These are phyloP conservation scores for Cotesia typhae DNA, from an alignment of 1,140 invertebrate genomes.

Conservation along the genomic window DNA sequence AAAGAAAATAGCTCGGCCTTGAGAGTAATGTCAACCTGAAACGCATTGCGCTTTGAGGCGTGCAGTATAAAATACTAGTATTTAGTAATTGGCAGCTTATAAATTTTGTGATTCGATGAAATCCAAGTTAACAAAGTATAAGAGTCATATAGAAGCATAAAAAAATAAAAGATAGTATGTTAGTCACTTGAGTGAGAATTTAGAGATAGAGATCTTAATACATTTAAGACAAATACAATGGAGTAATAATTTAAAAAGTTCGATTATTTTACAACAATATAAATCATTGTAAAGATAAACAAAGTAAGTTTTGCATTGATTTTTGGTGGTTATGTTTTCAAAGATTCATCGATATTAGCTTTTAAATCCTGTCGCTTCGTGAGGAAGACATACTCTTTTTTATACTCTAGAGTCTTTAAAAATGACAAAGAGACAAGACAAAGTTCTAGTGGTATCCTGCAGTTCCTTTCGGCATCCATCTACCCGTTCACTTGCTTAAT, in stretches of 20 bases:
- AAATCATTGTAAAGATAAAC: slow-evolving; percentile 28
- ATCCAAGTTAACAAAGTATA: too few relatives aligned
- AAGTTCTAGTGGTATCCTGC: slow-evolving; percentile 13
- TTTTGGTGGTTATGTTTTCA: neutral
- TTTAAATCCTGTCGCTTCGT: slow-evolving; percentile 18
- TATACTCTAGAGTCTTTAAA: slow-evolving; percentile 14
- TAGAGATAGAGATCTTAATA: neutral
- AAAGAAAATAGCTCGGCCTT: too few relatives aligned
- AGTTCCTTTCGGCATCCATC: slow-evolving; percentile 25
- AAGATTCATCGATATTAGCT: slow-evolving; percentile 20
- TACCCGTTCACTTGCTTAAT: neutral
- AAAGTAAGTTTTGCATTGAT: slow-evolving; percentile 12
- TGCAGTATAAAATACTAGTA: too few relatives aligned
- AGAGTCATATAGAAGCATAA: too few relatives aligned
- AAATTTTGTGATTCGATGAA: too few relatives aligned
- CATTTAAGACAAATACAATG: neutral
- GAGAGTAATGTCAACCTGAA: too few relatives aligned
- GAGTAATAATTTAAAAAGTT: neutral
- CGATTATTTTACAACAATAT: slow-evolving; percentile 17
- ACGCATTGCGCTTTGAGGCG: too few relatives aligned
- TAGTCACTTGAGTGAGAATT: neutral
- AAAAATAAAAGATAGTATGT: too few relatives aligned
- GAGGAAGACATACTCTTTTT: slow-evolving; percentile 24
- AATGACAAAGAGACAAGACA: slow-evolving; percentile 26
- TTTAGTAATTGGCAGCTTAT: too few relatives aligned